Evolutionary conservation across 2,888 invertebrate species (phyloP).

Genomic region (Drosophila mimica): DNA sequence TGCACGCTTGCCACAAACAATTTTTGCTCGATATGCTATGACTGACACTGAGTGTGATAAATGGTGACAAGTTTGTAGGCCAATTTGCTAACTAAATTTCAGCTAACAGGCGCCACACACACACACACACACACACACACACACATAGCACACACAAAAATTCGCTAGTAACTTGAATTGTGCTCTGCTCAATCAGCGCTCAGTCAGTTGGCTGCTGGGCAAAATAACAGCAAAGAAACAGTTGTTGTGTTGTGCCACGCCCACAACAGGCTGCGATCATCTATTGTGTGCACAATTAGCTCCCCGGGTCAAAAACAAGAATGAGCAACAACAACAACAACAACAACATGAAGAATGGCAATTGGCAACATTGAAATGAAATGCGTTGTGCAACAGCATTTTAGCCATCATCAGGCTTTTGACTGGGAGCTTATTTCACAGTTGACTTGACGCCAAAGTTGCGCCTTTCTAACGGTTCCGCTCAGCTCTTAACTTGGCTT

Average conservation of each 20-base stretch:
- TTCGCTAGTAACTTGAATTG: neutral
- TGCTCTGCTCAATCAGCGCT: constrained; percentile 52
- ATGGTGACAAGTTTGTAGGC: constrained; percentile 81
- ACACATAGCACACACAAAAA: neutral
- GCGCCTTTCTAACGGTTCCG: constrained; percentile 68
- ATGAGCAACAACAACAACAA: neutral
- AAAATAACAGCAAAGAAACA: constrained; percentile 6
- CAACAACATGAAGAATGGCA: neutral
- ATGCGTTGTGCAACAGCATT: constrained; percentile 54
- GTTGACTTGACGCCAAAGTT: constrained; percentile 61
- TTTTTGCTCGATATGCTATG: constrained; percentile 46
- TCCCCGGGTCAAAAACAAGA: constrained; percentile 53
- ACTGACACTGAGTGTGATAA: constrained; percentile 80
- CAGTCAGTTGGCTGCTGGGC: constrained; percentile 52
- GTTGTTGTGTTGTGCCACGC: constrained; percentile 45
- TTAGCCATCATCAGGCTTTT: constrained; percentile 50
- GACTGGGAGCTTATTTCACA: constrained; percentile 71
- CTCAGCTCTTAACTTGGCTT: constrained; percentile 48
- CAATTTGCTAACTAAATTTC: constrained; percentile 76
- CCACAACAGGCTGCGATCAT: constrained; percentile 53
- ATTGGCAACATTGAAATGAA: constrained; percentile 18
- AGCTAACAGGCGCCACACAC: constrained; percentile 60
- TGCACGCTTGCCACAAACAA: constrained; percentile 45
- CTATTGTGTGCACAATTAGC: constrained; percentile 74
- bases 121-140: constrained; percentile 16